A percentile compares a stretch with the other conserved stretches of the same genome.
Evolutionary conservation across 2,113 vertebrate species (phyloP).

Genomic region (Phyllostomus discolor): DNA sequence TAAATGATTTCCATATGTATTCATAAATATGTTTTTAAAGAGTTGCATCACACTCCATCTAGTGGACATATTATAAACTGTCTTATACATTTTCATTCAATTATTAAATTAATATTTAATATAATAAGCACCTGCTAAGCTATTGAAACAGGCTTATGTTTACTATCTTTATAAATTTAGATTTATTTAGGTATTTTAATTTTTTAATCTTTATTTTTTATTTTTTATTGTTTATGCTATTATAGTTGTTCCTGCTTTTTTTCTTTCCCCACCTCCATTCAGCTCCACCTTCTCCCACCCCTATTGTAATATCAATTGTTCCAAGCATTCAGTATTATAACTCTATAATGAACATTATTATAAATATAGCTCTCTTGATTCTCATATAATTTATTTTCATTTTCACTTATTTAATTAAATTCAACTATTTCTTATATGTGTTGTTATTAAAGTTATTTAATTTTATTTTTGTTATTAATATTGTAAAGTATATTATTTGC

Average conservation of each 20-base stretch:
- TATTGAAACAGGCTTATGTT: not conserved
- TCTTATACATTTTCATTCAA: not conserved
- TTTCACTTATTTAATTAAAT: not conserved
- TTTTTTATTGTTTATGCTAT: too few relatives aligned
- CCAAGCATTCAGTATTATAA: not conserved
- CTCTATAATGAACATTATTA: not conserved
- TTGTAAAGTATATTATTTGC: not conserved
- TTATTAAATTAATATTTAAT: not conserved
- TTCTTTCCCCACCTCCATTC: too few relatives aligned
- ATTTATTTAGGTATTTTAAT: not conserved
- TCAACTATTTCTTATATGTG: not conserved
- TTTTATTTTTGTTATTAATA: not conserved
- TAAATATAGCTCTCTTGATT: not conserved
- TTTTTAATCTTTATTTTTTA: too few relatives aligned
- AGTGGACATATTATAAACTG: not conserved
- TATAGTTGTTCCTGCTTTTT: too few relatives aligned
- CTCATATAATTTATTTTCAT: not conserved
- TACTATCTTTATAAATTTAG: not conserved
- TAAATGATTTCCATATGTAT: not conserved
- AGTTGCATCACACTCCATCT: constrained; percentile 8
- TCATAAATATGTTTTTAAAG: not conserved
- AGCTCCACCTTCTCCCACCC: too few relatives aligned
- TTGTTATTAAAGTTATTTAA: not conserved
- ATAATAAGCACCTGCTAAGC: not conserved
- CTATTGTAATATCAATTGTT: not conserved